A percentile compares a stretch with the other conserved stretches of the same genome.
phyloP scores from a whole-genome alignment of 2,888 invertebrate species.

The Synergus itoensis region DNA sequence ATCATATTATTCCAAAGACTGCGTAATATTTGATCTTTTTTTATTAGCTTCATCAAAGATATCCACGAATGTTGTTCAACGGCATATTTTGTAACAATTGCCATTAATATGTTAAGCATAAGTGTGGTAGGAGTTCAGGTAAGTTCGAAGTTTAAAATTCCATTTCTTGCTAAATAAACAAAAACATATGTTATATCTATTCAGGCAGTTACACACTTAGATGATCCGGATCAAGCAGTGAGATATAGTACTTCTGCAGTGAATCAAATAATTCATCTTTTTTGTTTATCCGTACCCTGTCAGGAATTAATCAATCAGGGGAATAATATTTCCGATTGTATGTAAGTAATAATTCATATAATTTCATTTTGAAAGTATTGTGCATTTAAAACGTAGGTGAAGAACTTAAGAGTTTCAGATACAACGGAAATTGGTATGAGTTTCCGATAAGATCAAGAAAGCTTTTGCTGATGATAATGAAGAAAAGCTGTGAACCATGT shows the following conservation, averaged over 20 bases:
- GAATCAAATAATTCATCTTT: neutral
- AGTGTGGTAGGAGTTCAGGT: neutral
- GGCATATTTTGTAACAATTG: neutral
- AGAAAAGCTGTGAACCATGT: slow-evolving; percentile 7
- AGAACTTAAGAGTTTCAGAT: neutral
- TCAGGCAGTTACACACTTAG: neutral
- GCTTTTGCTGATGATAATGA: slow-evolving; percentile 7
- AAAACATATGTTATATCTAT: neutral
- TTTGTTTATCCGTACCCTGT: neutral
- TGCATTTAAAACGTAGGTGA: neutral
- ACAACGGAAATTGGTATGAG: slow-evolving; percentile 2
- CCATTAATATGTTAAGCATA: neutral
- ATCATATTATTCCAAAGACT: too few species aligned
- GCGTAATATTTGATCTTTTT: neutral
- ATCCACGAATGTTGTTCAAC: slow-evolving; percentile 2
- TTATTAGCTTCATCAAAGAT: neutral
- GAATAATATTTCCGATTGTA: neutral
- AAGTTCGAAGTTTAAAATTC: neutral
- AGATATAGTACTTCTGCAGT: neutral
- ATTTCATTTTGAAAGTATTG: too few species aligned
- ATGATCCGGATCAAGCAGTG: neutral
- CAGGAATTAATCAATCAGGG: neutral
- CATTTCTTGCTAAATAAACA: neutral
- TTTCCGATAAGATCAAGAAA: neutral
- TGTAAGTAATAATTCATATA: neutral